Evolutionary conservation across 2,113 vertebrate species (phyloP).

Genomic region (Misgurnus anguillicaudatus): DNA sequence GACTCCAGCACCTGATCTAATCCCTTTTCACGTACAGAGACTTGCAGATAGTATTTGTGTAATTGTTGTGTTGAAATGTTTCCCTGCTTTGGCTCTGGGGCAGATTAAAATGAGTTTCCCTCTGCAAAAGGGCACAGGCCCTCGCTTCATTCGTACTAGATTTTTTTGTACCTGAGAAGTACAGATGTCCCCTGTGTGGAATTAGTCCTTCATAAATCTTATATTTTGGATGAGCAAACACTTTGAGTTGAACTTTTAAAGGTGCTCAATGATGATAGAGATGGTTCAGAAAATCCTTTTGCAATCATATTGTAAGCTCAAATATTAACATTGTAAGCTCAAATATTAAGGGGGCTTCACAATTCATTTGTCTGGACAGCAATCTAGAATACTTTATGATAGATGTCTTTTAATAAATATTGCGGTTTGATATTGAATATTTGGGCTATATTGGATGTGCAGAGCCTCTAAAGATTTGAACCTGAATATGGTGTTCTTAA

Average conservation of each 20-base stretch:
- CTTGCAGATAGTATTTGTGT: not conserved
- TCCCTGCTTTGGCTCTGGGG: not conserved
- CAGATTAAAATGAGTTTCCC: conserved; percentile 31
- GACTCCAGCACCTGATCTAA: conserved; percentile 7
- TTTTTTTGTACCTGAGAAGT: conserved; percentile 5
- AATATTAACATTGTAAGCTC: not conserved
- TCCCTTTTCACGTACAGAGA: conserved; percentile 11
- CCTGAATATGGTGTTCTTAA: too few relatives aligned
- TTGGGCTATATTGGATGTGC: too few relatives aligned
- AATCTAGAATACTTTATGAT: too few relatives aligned
- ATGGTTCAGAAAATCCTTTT: not conserved
- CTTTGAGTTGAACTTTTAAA: not conserved
- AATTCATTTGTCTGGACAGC: not conserved
- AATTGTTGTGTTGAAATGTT: conserved; percentile 40
- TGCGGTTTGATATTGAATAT: too few relatives aligned
- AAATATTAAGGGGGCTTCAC: not conserved
- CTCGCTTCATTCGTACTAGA: too few relatives aligned
- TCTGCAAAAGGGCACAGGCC: not conserved
- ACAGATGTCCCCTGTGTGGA: not conserved
- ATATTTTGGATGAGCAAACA: too few relatives aligned
- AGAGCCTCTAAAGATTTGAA: too few relatives aligned
- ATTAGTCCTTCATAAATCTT: not conserved
- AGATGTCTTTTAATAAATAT: too few relatives aligned
- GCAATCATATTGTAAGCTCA: not conserved
- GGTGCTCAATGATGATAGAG: conserved; percentile 8